Evolutionary conservation across 2,888 invertebrate species (phyloP), one percentile per base, ranked within the genome.

Genomic region (Temnothorax unifasciatus): DNA sequence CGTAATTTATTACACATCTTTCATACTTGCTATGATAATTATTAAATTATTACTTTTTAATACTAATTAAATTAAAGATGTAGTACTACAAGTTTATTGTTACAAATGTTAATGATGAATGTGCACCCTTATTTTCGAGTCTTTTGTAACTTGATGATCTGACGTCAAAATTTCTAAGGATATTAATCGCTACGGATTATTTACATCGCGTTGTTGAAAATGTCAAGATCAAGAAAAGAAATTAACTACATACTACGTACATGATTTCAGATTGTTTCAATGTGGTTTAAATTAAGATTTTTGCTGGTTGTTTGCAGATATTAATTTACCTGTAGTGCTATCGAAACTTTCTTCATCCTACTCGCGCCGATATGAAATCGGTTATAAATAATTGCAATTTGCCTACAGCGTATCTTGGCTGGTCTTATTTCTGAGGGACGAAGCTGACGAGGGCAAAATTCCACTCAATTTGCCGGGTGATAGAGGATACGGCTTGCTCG

Each of bases 401-500:
- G 82, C 11, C 47, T 87, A 84, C 63, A 82, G 59, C 34, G 74
- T 54, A 84, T 84, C 77, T 85, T 73, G 66, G 79, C 77, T 77
- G 54, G 52, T 66, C 64, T 87, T 71, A 82, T 86, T 73, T 85
- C 59, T 85, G 86, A 77, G 76, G 15, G 69, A 69, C 21, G 69
- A 79, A 57, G 68, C 61, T 34, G 63, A 66, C 64, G 87, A 84
- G 38, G 82, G 50, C 54, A 85, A 57, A 76, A 87, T 83, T 52
- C 75, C 84, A 79, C 77, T 88, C 54, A 84, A 63, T 87, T 88
- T 87, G 59, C 69, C 75, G 57, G 71, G 79, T 68, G 85, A 59
- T 69, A 87, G 66, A 68, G 71, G 38, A 29, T 84, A 82, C 18
- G 85, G 68, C 66, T 71, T 91, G 69, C 85, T 84, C 73, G 79